Evolutionary conservation across 2,113 vertebrate genomes (phyloP).

Genomic region (Pteronura brasiliensis): DNA sequence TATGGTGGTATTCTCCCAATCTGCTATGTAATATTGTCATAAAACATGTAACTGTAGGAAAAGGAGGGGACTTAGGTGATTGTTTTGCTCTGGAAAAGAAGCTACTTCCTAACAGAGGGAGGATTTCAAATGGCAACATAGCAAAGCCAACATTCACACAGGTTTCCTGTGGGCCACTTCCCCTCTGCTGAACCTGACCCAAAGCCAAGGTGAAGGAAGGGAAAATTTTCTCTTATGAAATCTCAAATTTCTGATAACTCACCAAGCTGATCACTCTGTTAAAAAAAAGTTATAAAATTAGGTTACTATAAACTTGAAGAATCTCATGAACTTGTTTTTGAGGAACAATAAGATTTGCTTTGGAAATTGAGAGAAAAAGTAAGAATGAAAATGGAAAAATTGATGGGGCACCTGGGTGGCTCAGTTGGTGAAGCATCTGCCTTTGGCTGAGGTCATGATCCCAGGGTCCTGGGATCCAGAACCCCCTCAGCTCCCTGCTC

Average conservation of each 20-base stretch:
- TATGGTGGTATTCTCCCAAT: neutral
- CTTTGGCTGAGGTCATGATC: neutral
- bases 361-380: slow-evolving; percentile 46
- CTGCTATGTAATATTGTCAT: neutral
- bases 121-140: slow-evolving; percentile 59
- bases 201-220: slow-evolving; percentile 68
- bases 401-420: neutral
- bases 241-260: slow-evolving; percentile 72
- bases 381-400: slow-evolving; percentile 9
- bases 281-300: slow-evolving; percentile 48
- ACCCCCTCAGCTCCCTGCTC: neutral
- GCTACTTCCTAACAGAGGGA: slow-evolving; percentile 75
- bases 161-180: slow-evolving; percentile 75
- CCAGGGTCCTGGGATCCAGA: neutral
- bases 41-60: neutral
- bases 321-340: slow-evolving; percentile 26
- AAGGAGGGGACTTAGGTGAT: neutral
- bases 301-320: slow-evolving; percentile 44
- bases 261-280: slow-evolving; percentile 36
- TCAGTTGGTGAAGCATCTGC: neutral
- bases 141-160: slow-evolving; percentile 72
- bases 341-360: slow-evolving; percentile 19
- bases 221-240: slow-evolving; percentile 75
- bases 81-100: slow-evolving; percentile 66
- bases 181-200: slow-evolving; percentile 65